Evolutionary conservation across 2,797 vertebrate genomes (phyloP), one percentile per base, ranked within the genome.

Genomic region (Phoebastria nigripes): DNA sequence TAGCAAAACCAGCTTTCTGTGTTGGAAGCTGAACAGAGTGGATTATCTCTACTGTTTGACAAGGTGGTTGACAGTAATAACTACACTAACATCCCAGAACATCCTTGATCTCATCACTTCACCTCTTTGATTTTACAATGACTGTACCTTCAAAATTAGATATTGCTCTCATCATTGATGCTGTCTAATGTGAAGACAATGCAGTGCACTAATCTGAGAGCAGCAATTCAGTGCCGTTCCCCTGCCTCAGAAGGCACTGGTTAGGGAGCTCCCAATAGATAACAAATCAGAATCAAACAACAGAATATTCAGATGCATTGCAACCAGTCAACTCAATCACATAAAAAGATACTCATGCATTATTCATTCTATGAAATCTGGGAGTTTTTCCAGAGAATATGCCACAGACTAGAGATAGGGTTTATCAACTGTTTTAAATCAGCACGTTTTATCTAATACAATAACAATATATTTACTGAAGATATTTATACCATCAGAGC

Each of bases 391-490:
- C 96, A 98, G 96, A 96, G 85, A 96, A 97, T 79, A 66, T 89
- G 95, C 62, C 87, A 96, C 74, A 87, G 86, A 97, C 76, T 84
- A 47, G 71, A 96, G 94, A 96, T 37, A 89, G 56, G 70, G 5
- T 65, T 97, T 98, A 97, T 97, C 96, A 97, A 94, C 94, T 96
- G 66, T 90, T 97, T 97, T 94, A 97, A 97, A 98, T 94, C 97
- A 96, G 58, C 90, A 62, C 95, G 67, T 67, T 95, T 96, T 95
- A 97, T 95, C 89, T 96, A 97, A 96, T 95, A 96, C 88, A 98
- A 97, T 97, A 97, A 97, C 91, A 95, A 90, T 97, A 96, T 96
- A 96, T 97, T 98, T 97, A 95, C 90, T 93, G 61, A 88, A 52
- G 93, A 96, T 88, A 88, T 96, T 97, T 97, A 95, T 94, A 96